Conservation (phyloP, 2,888 invertebrate species). For the Pantelozetes paolii region DNA sequence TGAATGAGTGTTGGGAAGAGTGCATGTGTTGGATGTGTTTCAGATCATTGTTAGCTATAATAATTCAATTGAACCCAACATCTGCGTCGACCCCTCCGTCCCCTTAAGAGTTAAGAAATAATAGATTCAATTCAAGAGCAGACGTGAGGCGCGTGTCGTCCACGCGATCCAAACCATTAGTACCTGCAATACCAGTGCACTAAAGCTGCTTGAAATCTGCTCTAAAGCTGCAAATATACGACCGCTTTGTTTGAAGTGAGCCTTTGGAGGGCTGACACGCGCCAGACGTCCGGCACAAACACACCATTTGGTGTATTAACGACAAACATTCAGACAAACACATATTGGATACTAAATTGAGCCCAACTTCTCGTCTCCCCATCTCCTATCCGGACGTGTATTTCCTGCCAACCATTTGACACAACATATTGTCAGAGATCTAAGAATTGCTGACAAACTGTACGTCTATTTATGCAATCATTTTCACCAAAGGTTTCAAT, state of each 20-base stretch:
- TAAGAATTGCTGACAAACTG: no score
- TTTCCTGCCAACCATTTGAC: conserved; percentile 15
- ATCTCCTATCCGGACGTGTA: conserved; percentile 34
- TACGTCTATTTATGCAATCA: no score
- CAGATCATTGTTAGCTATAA: not conserved
- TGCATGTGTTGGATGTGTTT: not conserved
- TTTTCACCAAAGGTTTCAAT: no score
- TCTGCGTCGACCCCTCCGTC: conserved; percentile 13
- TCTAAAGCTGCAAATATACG: not conserved
- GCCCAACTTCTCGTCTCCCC: conserved; percentile 9
- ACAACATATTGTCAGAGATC: not conserved
- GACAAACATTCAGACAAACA: not conserved
- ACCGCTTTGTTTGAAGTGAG: conserved; percentile 24
- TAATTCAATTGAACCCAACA: not conserved
- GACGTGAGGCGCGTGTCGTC: conserved; percentile 28
- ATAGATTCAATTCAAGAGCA: conserved; percentile 1
- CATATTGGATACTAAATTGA: conserved; percentile 21
- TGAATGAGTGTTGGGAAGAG: not conserved
- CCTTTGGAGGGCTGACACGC: not conserved
- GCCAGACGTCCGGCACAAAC: not conserved
- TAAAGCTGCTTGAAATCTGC: no score
- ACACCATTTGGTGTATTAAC: not conserved
- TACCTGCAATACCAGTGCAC: not conserved
- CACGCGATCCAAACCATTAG: conserved; percentile 22
- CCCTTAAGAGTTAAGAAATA: not conserved